Evolutionary conservation across 2,888 invertebrate species (phyloP), one percentile per base, ranked within the genome.

Genomic region (Itoplectis maculator): DNA sequence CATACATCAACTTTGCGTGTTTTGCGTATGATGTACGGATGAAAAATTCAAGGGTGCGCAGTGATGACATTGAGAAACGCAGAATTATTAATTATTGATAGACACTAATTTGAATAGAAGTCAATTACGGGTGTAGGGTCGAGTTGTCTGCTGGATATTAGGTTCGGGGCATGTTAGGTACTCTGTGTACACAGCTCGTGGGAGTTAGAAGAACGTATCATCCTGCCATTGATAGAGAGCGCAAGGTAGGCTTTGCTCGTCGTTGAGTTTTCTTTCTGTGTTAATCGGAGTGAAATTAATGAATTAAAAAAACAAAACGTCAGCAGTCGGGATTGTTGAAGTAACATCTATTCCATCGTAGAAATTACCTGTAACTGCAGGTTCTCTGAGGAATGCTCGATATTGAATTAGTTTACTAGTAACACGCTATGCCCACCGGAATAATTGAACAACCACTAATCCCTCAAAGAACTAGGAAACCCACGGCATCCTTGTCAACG

Each of bases 101-200:
- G 47, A n/a, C 23, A 3, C 8, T 9, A 45, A 29, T 29, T 47
- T 8, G 0, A 15, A n/a, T 9, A n/a, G 37, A 65, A 54, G 35
- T 45, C 72, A 37, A 66, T 37, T 37, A 8, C 56, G 66, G 20
- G 56, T 59, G 20, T 72, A 77, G 77, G 61, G 42, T 56, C 29
- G 65, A 66, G 23, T 42, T 63, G 45, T 54, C 42, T 15, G 40
- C 63, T 65, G 54, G 54, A 65, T 54, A 73, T 79, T 66, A 66
- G 72, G 13, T 9, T 9, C 40, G 66, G 40, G 73, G 72, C 65
- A 66, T 79, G 51, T 79, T 73, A 70, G 72, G 66, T 73, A 47
- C 65, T 73, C 65, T 23, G 20, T 40, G 40, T 45, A 29, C 45
- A 8, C 56, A 9, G 42, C 65, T 23, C 56, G 79, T 56, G 68